phyloP scores from a whole-genome alignment of 2,888 invertebrate species.

The Athalia cordata region DNA sequence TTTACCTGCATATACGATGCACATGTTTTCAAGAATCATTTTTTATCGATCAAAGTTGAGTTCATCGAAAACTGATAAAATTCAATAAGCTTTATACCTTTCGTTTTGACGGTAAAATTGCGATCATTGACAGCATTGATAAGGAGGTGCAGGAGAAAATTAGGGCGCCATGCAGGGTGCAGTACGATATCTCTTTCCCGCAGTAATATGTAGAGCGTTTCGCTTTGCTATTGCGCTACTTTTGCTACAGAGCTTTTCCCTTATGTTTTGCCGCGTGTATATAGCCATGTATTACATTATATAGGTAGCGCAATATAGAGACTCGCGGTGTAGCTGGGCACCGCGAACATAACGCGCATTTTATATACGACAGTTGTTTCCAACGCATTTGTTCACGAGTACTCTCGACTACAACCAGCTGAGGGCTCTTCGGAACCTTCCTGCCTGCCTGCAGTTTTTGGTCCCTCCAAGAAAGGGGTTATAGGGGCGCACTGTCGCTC shows the following conservation, averaged over 20 bases:
- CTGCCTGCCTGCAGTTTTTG: background rate
- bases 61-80: too few species aligned
- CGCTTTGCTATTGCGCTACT: too few species aligned
- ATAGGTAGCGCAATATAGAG: slow-evolving; percentile 8
- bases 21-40: too few species aligned
- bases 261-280: too few species aligned
- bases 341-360: slow-evolving; percentile 16
- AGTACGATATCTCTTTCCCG: too few species aligned
- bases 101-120: background rate
- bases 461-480: slow-evolving; percentile 43
- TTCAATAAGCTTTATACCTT: too few species aligned
- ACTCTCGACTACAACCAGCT: slow-evolving; percentile 53
- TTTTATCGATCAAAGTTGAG: too few species aligned
- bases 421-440: slow-evolving; percentile 41
- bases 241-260: too few species aligned
- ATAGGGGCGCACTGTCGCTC: slow-evolving; percentile 42
- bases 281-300: background rate
- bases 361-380: slow-evolving; percentile 60
- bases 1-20: too few species aligned
- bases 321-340: background rate
- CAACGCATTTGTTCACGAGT: slow-evolving; percentile 60
- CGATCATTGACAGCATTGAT: background rate
- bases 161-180: background rate
- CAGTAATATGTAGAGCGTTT: too few species aligned
- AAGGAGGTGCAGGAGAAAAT: slow-evolving; percentile 1